These are phyloP conservation scores for Hydrocynus forskahlii DNA, from an alignment of 2,797 vertebrate genomes.

Conservation along the genomic window DNA sequence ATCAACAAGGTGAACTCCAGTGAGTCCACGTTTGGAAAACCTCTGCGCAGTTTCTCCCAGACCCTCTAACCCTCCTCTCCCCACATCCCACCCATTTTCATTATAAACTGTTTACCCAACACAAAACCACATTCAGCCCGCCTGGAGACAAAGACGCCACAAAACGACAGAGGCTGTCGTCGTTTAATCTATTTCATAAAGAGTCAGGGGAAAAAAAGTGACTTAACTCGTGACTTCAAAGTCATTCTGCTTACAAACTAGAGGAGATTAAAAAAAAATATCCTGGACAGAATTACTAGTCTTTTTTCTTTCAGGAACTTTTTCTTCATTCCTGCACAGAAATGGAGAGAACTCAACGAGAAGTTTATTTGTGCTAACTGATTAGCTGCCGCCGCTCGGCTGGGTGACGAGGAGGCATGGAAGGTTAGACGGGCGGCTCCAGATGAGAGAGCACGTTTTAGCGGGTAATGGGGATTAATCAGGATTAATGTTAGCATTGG, in stretches of 20 bases:
- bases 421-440: conserved; percentile 38
- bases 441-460: conserved; percentile 70
- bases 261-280: conserved; percentile 42
- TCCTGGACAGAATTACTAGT: neutral
- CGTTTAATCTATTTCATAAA: conserved; percentile 62
- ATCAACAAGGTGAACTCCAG: conserved; percentile 68
- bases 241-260: conserved; percentile 50
- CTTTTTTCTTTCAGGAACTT: conserved; percentile 4
- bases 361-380: conserved; percentile 84
- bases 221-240: conserved; percentile 3
- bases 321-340: no score
- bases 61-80: no score
- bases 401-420: conserved; percentile 59
- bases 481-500: conserved; percentile 74
- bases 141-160: conserved; percentile 38
- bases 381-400: conserved; percentile 64
- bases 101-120: conserved; percentile 67
- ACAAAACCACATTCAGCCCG: conserved; percentile 52
- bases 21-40: conserved; percentile 55
- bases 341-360: conserved; percentile 3
- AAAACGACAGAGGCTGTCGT: conserved; percentile 43
- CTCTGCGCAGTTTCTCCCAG: conserved; percentile 43
- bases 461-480: conserved; percentile 75
- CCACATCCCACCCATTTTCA: conserved; percentile 64
- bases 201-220: conserved; percentile 41